phyloP scores from a whole-genome alignment of 2,797 vertebrate species.

The Sardinella longiceps region DNA sequence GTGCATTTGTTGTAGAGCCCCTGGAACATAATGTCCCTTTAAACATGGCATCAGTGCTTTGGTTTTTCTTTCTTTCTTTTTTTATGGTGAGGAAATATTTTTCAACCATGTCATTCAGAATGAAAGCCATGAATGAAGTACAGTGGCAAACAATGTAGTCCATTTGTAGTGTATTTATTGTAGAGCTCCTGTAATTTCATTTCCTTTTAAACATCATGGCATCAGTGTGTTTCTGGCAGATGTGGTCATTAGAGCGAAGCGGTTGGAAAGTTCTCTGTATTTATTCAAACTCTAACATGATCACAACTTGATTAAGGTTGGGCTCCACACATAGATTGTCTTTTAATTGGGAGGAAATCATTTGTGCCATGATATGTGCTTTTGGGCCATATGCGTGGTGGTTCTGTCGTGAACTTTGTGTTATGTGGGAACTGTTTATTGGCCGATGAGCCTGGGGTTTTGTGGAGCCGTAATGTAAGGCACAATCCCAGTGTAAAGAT shows the following conservation, averaged over 20 bases:
- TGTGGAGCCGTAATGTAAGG: not conserved
- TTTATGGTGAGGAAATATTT: not conserved
- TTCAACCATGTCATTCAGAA: not conserved
- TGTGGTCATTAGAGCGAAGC: not conserved
- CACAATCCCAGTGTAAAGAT: not conserved
- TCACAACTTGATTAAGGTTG: conserved; percentile 28
- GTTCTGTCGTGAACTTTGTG: conserved; percentile 26
- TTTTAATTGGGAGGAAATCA: conserved; percentile 25
- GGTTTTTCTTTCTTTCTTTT: not conserved
- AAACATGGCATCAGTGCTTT: not conserved
- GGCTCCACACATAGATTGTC: conserved; percentile 26
- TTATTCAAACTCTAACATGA: conserved; percentile 23
- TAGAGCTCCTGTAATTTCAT: conserved; percentile 19
- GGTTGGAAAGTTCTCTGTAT: conserved; percentile 23
- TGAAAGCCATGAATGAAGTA: not conserved
- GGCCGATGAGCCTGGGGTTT: not conserved
- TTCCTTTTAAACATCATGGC: conserved; percentile 7
- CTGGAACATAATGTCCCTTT: not conserved
- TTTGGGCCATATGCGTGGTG: conserved; percentile 15
- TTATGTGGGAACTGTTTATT: conserved; percentile 17
- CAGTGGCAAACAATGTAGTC: not conserved
- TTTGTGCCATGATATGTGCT: conserved; percentile 31
- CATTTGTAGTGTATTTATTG: not conserved
- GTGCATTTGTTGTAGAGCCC: not conserved
- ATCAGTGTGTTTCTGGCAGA: not conserved